These are phyloP conservation scores for Caenorhabditis sp. DNA, from an alignment of 2,888 invertebrate species.

Conservation along the genomic window DNA sequence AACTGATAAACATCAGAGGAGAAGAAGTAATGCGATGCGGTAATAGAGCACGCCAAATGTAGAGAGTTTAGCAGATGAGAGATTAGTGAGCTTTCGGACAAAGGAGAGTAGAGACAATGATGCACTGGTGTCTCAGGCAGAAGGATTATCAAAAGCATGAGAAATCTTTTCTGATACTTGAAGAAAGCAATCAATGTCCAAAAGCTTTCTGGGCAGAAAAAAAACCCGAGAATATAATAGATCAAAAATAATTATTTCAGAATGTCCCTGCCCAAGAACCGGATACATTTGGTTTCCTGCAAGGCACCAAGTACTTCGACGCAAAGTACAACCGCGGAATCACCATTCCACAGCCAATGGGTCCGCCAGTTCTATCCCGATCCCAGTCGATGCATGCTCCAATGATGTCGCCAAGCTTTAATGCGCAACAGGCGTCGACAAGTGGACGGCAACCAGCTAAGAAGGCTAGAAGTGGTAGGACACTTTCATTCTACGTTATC, in stretches of 20 bases:
- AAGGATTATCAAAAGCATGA: no score
- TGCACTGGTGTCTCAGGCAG: no score
- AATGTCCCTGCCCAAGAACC: constrained; percentile 36
- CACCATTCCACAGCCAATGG: constrained; percentile 7
- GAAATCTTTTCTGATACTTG: no score
- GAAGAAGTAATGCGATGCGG: neutral
- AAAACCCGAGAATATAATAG: neutral
- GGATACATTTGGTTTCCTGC: constrained; percentile 58
- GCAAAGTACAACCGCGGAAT: constrained; percentile 27
- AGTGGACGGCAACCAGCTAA: constrained; percentile 42
- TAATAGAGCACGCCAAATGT: no score
- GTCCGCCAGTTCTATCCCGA: constrained; percentile 25
- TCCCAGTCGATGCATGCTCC: constrained; percentile 50
- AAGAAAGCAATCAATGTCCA: no score
- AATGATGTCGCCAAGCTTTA: constrained; percentile 28
- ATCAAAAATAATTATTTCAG: constrained; percentile 6
- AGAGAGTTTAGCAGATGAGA: no score
- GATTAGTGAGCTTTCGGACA: no score
- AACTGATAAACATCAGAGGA: constrained; percentile 42
- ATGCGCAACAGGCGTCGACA: constrained; percentile 6
- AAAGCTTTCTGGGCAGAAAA: neutral
- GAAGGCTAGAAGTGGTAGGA: constrained; percentile 47
- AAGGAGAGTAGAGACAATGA: no score
- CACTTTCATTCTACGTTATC: neutral
- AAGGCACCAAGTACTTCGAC: constrained; percentile 52